Evolutionary conservation across 2,797 vertebrate genomes (phyloP).

Genomic region (Pelodytes ibericus): DNA sequence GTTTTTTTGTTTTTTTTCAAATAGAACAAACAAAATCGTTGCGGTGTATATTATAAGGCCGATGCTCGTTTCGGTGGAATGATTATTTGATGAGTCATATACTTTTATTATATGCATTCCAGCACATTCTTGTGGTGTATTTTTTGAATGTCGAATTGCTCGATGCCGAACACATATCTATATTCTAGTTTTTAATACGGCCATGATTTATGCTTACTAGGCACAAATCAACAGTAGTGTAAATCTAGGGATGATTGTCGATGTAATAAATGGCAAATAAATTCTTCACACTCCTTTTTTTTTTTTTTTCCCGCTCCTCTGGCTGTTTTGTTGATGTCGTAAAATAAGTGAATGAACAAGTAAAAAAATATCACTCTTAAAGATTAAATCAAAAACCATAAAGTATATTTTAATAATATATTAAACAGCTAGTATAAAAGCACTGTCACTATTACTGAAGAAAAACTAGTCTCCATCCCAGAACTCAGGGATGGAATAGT

Average conservation of each 20-base stretch:
- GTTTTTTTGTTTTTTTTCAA: too few relatives aligned
- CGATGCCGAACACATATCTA: conserved; percentile 13
- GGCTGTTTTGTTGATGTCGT: conserved; percentile 19
- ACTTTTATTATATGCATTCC: conserved; percentile 47
- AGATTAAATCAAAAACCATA: conserved; percentile 18
- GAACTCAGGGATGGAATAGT: too few relatives aligned
- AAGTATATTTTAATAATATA: conserved; percentile 1
- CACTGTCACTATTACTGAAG: too few relatives aligned
- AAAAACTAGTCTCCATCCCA: too few relatives aligned
- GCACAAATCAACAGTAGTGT: conserved; percentile 51
- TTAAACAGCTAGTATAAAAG: background rate
- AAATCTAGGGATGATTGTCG: conserved; percentile 35
- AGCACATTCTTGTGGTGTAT: conserved; percentile 16
- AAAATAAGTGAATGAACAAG: conserved; percentile 31
- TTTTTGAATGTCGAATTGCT: conserved; percentile 23
- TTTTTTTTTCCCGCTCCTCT: conserved; percentile 18
- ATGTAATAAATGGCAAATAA: conserved; percentile 26
- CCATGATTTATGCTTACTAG: conserved; percentile 44
- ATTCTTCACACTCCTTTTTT: conserved; percentile 17
- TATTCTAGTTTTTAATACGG: conserved; percentile 46
- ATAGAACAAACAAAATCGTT: too few relatives aligned
- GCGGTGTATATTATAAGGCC: too few relatives aligned
- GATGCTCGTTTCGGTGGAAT: too few relatives aligned
- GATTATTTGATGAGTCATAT: conserved; percentile 42
- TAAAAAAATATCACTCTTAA: conserved; percentile 28